These are phyloP conservation scores for Lineus longissimus DNA, from an alignment of 1,140 invertebrate species.

Conservation along the genomic window DNA sequence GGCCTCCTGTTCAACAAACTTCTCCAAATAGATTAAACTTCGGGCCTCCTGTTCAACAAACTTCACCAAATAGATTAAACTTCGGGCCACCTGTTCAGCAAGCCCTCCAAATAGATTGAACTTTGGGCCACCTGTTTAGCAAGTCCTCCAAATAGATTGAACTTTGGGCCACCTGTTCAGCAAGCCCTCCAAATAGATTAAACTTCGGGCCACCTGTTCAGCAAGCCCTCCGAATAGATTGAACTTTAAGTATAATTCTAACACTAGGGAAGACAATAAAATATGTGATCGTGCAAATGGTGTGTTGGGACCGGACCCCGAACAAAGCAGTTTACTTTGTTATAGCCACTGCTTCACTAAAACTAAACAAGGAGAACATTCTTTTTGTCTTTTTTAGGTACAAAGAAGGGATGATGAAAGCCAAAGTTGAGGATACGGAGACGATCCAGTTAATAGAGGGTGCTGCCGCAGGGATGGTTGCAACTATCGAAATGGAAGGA, in stretches of 20 bases:
- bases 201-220: not conserved
- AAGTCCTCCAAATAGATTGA: not conserved
- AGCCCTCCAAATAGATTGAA: not conserved
- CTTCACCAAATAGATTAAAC: not conserved
- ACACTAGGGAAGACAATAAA: too few relatives aligned
- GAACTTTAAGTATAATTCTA: too few relatives aligned
- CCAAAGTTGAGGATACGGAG: constrained; percentile 42
- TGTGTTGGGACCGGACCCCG: too few relatives aligned
- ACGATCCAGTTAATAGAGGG: constrained; percentile 48
- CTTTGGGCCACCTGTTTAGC: not conserved
- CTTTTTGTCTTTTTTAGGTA: constrained; percentile 33
- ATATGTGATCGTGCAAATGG: too few relatives aligned
- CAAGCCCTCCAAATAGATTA: not conserved
- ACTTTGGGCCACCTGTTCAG: not conserved
- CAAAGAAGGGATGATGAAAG: constrained; percentile 47
- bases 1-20: not conserved
- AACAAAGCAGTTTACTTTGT: not conserved
- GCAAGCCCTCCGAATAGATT: not conserved
- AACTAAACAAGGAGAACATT: too few relatives aligned
- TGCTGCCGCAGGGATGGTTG: constrained; percentile 49
- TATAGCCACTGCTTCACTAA: not conserved
- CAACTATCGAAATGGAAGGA: constrained; percentile 45
- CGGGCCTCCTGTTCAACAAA: not conserved
- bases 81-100: not conserved
- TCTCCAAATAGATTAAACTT: not conserved